phyloP scores from a whole-genome alignment of 2,797 vertebrate species.

The Melanotaenia pygmaea region DNA sequence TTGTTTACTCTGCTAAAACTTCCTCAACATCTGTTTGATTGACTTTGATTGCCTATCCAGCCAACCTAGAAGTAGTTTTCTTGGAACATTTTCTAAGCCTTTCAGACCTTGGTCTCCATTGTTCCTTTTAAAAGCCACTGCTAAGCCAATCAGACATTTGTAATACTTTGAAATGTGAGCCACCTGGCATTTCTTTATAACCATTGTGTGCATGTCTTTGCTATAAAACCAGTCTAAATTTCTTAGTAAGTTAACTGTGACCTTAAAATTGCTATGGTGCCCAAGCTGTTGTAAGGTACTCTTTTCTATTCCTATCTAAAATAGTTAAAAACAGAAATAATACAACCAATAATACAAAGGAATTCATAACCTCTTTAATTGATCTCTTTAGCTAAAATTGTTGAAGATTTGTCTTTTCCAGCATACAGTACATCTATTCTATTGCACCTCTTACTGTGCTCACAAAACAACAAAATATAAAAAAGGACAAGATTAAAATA shows the following conservation, averaged over 20 bases:
- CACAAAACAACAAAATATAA: neutral
- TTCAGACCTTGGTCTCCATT: no score
- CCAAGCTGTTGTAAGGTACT: neutral
- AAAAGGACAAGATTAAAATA: neutral
- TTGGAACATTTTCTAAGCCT: no score
- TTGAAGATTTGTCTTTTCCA: neutral
- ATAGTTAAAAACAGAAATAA: neutral
- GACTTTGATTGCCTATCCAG: neutral
- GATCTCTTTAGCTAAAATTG: neutral
- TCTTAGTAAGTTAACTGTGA: neutral
- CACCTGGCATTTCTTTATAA: neutral
- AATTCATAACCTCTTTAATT: neutral
- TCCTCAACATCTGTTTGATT: neutral
- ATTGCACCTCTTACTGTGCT: neutral
- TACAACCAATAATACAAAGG: neutral
- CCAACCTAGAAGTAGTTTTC: neutral
- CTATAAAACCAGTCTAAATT: neutral
- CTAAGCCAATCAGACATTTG: neutral
- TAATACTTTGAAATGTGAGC: neutral
- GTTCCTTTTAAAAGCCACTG: no score
- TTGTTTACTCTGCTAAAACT: neutral
- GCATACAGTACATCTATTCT: neutral
- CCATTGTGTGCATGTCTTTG: neutral
- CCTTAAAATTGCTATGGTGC: neutral
- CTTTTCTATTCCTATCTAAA: neutral